phyloP scores from a whole-genome alignment of 2,113 vertebrate species.

The Dromaius novaehollandiae region DNA sequence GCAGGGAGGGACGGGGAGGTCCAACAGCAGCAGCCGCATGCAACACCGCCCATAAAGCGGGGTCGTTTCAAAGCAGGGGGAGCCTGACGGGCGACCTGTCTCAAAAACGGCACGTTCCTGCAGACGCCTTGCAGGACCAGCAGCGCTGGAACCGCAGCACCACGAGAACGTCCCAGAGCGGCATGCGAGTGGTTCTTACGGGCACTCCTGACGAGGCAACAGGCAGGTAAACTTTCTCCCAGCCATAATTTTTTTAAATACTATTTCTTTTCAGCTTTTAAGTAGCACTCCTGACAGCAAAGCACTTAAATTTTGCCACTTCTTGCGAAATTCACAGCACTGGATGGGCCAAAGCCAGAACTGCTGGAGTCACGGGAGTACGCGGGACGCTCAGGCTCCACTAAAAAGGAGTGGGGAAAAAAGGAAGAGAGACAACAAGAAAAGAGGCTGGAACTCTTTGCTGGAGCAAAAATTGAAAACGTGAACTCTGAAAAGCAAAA shows the following conservation, averaged over 20 bases:
- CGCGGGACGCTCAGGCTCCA: neutral
- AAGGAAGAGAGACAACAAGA: neutral
- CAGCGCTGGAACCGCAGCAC: neutral
- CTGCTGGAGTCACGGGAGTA: neutral
- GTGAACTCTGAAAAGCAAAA: neutral
- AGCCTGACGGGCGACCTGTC: no score
- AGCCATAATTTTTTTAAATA: neutral
- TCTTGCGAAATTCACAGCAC: rapidly evolving
- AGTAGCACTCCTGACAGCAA: neutral
- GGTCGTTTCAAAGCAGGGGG: neutral
- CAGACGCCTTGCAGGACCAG: neutral
- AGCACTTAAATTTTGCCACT: neutral
- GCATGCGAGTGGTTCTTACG: neutral
- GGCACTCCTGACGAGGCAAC: neutral
- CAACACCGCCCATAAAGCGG: neutral
- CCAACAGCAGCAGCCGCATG: neutral
- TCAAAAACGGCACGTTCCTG: no score
- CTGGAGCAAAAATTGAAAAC: neutral
- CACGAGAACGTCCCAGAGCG: neutral
- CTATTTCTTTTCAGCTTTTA: neutral
- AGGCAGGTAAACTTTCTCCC: neutral
- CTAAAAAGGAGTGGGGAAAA: neutral
- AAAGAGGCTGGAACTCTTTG: neutral
- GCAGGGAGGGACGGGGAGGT: neutral
- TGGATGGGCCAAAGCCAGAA: neutral